Evolutionary conservation across 2,888 invertebrate genomes (phyloP).

Genomic region (Neelides folsomi): DNA sequence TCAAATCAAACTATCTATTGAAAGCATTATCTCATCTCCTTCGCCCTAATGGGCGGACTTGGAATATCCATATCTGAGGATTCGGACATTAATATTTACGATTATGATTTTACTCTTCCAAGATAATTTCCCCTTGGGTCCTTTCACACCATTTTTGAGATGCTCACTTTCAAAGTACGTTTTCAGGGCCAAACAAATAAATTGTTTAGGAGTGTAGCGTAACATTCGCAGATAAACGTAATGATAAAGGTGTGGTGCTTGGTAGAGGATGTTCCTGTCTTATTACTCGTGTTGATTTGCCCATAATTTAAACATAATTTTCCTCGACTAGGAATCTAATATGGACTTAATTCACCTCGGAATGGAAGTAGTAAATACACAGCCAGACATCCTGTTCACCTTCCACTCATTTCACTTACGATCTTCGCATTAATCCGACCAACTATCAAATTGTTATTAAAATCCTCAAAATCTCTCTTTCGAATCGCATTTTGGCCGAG

Average conservation of each 20-base stretch:
- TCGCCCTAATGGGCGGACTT: too few species aligned
- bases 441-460: too few species aligned
- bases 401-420: too few species aligned
- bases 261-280: slow-evolving; percentile 10
- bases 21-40: too few species aligned
- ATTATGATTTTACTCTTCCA: slow-evolving; percentile 17
- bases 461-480: too few species aligned
- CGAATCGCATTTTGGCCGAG: too few species aligned
- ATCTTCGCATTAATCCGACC: too few species aligned
- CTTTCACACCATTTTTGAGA: slow-evolving; percentile 26
- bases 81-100: slow-evolving; percentile 30
- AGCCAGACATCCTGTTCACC: too few species aligned
- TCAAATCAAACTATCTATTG: too few species aligned
- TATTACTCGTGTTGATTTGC: slow-evolving; percentile 24
- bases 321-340: slow-evolving; percentile 13
- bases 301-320: slow-evolving; percentile 24
- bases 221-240: neutral
- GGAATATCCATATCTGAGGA: too few species aligned
- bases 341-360: slow-evolving; percentile 11
- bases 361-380: too few species aligned
- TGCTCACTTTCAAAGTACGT: slow-evolving; percentile 3
- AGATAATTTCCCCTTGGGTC: slow-evolving; percentile 13
- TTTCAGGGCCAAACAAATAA: slow-evolving; percentile 15
- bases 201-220: slow-evolving; percentile 1
- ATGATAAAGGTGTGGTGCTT: slow-evolving; percentile 8